Evolutionary conservation across 30 jellyfish, hydroid and myxozoan genomes (phyloP).

Genomic region (Aurelia sp.): DNA sequence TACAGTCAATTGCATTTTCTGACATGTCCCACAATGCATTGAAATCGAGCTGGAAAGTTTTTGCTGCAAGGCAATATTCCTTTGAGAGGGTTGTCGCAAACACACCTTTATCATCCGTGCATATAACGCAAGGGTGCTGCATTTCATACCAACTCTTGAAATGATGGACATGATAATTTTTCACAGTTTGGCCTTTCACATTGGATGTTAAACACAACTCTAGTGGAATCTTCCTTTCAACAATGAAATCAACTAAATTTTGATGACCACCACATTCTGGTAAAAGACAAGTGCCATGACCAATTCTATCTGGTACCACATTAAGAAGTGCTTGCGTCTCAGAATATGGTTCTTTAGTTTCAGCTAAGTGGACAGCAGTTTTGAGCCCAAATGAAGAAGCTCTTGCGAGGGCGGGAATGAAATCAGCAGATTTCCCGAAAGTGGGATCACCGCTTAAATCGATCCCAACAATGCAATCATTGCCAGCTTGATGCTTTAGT

Average conservation of each 20-base stretch:
- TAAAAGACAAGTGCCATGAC: constrained; percentile 78
- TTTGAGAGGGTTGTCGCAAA: constrained; percentile 55
- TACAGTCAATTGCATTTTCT: constrained; percentile 31
- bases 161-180: constrained; percentile 56
- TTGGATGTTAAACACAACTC: constrained; percentile 80
- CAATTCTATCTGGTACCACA: constrained; percentile 76
- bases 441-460: constrained; percentile 83
- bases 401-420: constrained; percentile 26
- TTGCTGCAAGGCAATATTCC: constrained; percentile 59
- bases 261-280: constrained; percentile 76
- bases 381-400: constrained; percentile 40
- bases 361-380: constrained; percentile 61
- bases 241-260: constrained; percentile 36
- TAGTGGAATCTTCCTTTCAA: constrained; percentile 39
- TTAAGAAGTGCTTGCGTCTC: constrained; percentile 55
- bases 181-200: constrained; percentile 64
- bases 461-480: constrained; percentile 55
- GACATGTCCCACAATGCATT: constrained; percentile 48
- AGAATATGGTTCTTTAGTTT: constrained; percentile 20
- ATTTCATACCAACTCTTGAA: constrained; percentile 32
- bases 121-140: constrained; percentile 59
- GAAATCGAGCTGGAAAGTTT: constrained; percentile 19
- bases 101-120: constrained; percentile 89
- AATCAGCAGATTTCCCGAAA: constrained; percentile 39
- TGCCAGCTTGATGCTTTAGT: constrained; percentile 28